phyloP scores from a whole-genome alignment of 2,797 vertebrate genomes.

The Anolis apletophallus region DNA sequence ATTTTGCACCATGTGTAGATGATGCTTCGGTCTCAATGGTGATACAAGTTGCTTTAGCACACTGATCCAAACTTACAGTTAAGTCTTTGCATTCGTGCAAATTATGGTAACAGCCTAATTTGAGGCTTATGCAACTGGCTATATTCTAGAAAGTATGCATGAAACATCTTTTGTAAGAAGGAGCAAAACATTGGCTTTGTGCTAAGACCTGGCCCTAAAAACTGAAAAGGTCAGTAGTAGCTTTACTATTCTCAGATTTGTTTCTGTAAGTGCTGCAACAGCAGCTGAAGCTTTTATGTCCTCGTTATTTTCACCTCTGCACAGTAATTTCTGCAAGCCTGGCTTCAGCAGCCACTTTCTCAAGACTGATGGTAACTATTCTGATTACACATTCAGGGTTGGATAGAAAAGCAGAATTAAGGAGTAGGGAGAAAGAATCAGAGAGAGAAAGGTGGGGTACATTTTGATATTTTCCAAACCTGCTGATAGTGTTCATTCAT shows the following conservation, averaged over 20 bases:
- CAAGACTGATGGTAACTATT: neutral
- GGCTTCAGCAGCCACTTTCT: constrained; percentile 2
- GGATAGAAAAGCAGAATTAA: neutral
- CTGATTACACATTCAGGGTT: neutral
- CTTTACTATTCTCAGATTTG: neutral
- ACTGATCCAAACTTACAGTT: too few species aligned
- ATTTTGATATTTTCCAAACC: constrained; percentile 28
- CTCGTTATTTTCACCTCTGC: neutral
- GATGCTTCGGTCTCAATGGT: too few species aligned
- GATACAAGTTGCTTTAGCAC: too few species aligned
- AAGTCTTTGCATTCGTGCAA: neutral
- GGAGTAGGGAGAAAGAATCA: neutral
- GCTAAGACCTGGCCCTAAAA: neutral
- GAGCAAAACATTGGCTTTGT: neutral
- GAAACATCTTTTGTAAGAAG: neutral
- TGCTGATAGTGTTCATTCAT: neutral
- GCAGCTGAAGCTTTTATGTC: neutral
- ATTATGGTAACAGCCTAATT: neutral
- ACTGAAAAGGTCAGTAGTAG: neutral
- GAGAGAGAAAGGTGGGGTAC: neutral
- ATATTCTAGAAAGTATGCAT: neutral
- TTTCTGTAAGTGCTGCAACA: neutral
- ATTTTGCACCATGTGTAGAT: too few species aligned
- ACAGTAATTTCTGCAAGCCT: neutral
- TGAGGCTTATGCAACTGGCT: neutral